Base-by-base conservation (phyloP, 2,888 invertebrate genomes). In the Noctua comes region DNA sequence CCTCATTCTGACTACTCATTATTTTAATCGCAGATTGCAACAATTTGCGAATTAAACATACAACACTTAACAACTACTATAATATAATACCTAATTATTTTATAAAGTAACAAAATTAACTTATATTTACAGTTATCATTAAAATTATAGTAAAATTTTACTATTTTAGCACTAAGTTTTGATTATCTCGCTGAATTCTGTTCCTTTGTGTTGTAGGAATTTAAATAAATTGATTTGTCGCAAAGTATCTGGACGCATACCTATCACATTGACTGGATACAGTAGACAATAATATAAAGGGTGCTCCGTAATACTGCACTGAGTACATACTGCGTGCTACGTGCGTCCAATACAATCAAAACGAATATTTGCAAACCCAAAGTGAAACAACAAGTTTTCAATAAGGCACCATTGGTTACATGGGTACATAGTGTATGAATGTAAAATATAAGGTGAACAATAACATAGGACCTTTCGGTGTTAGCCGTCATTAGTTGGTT, bases 21-120 rank as follows among this genome's bases (percentile, higher is more conserved):
- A 95, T 93, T 96, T 95, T 95, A 95, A 94, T 93, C 96, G 96
- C 96, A 95, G 94, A 96, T 96, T 96, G 96, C 94, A 96, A 95
- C 96, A 96, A 96, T 95, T 92, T 95, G 96, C 97, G 95, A 94
- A 94, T 96, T 96, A 96, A 96, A 96, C 96, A 96, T 96, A 96
- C 96, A 97, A 96, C 96, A 97, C 97, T 96, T 97, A 97, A 91
- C 90, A 93, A 89, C 95, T 96, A 96, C 92, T 95, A 96, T 95
- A 96, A 94, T 95, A 96, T 96, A 96, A 96, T 96, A 96, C 96
- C 96, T 96, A 96, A 95, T 95, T 96, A 95, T 93, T 93, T 95
- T 95, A 96, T 95, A 96, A 96, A 96, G 95, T 96, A 97, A 97
- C 96, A 96, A 96, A 96, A 96, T 97, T 97, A 97, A 96, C 96